A percentile compares a stretch with the other conserved stretches of the same genome.
These are phyloP conservation scores for Caenorhabditis sulstoni DNA, from an alignment of 2,888 invertebrate genomes.

Conservation along the genomic window DNA sequence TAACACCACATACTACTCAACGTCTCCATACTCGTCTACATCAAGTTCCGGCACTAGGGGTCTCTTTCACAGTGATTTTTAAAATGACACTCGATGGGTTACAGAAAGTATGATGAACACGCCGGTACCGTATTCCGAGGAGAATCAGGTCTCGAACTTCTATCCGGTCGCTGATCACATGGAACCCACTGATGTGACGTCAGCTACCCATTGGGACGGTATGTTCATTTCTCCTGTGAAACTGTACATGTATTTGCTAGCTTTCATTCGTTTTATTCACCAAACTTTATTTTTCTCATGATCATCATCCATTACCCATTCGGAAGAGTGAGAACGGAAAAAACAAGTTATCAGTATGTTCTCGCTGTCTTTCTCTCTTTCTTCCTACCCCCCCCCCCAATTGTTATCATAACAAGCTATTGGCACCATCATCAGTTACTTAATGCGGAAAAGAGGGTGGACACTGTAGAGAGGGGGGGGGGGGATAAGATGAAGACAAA, in stretches of 20 bases:
- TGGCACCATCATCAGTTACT: slow-evolving; percentile 17
- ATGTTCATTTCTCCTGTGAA: slow-evolving; percentile 9
- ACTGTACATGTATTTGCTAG: no score
- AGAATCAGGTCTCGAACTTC: not conserved
- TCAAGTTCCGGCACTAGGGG: slow-evolving; percentile 42
- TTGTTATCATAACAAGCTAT: slow-evolving; percentile 47
- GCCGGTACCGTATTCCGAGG: slow-evolving; percentile 18
- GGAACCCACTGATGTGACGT: not conserved
- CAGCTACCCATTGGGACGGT: slow-evolving; percentile 29
- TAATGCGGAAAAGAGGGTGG: not conserved
- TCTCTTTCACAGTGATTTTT: not conserved
- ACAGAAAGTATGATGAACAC: slow-evolving; percentile 54
- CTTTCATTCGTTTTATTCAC: not conserved
- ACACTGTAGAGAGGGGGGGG: no score
- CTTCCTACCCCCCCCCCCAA: not conserved
- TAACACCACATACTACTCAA: slow-evolving; percentile 20
- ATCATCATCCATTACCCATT: not conserved
- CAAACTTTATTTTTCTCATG: no score
- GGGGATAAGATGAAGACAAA: slow-evolving; percentile 2
- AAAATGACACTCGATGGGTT: not conserved
- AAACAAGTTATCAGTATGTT: slow-evolving; percentile 41
- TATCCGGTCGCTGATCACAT: not conserved
- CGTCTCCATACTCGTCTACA: slow-evolving; percentile 37
- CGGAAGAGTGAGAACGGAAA: slow-evolving; percentile 15
- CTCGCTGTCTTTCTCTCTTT: not conserved